Base-by-base conservation (phyloP, 92 coral and sea anemone genomes). In the Bergia sp. region DNA sequence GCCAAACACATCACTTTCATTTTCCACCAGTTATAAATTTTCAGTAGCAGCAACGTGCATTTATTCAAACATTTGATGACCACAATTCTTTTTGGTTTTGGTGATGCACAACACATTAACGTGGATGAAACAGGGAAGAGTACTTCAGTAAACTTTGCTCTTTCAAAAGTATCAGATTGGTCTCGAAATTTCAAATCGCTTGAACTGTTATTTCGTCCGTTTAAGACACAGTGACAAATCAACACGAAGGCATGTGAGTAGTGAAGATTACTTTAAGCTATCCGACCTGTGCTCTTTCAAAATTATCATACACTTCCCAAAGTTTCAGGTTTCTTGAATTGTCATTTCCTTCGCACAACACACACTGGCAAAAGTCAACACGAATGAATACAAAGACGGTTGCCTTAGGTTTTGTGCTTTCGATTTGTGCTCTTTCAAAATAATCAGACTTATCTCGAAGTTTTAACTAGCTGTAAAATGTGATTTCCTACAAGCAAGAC, bases 391-490 rank as follows among this genome's bases (percentile, higher is more conserved):
- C 45, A 89, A 3, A 37, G 5, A 10, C 12, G 65, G 86, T 64
- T 80, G 95, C 98, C 94, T 96, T 96, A 79, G 95, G 95, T 73
- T 92, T 95, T 84, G 29, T 29, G 29, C 29, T 29, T 29, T 95
- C 99, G 21, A 92, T 91, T 65, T 95, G 96, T n/a, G 89, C 95
- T 92, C 98, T 80, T 79, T 96, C 98, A 61, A 93, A 97, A 90
- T 95, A 94, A 79, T 96, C 98, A 9, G 99, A 94, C 87, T 91
- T 96, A 78, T 96, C 92, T 86, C 97, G 80, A 57, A 94, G 92
- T 95, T 71, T 61, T 21, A 61, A 21, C 7, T 61, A 23, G 0
- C 7, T 23, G 5, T 16, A 1, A 61, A 61, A 2, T 5, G 23
- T 5, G 7, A 18, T 53, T 38, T 39, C 57, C 67, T 55, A 3